Evolutionary conservation across 2,888 invertebrate species (phyloP), one percentile per base, ranked within the genome.

Genomic region (Mesopsocus fuscifrons): DNA sequence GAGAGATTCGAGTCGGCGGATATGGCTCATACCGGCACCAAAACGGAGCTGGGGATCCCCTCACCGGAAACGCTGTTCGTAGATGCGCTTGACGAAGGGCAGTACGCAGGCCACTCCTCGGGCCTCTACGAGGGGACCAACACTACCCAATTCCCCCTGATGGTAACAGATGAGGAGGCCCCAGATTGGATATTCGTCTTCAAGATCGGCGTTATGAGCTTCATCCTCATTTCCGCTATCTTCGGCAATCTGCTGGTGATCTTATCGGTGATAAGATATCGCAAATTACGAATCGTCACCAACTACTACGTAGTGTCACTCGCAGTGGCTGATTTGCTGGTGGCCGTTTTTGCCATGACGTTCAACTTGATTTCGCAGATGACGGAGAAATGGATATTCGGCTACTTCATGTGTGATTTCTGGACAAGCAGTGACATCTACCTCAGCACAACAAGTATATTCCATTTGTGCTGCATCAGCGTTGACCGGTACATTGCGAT

Each of bases 221-320:
- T 77, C 57, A n/a, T n/a, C n/a, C n/a, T n/a, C n/a, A n/a, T n/a
- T n/a, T n/a, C n/a, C n/a, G n/a, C n/a, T n/a, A n/a, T n/a, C n/a
- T n/a, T n/a, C n/a, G n/a, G n/a, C n/a, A n/a, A n/a, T n/a, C n/a
- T n/a, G n/a, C n/a, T n/a, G 43, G 92, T 95, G 53, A 92, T 94
- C 59, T 82, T 88, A 53, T 83, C 84, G 55, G 91, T 94, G 49
- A 84, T 87, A 76, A 71, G 88, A 46, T 88, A 91, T 63, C 72
- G 84, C 49, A 81, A 83, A 57, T 69, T 89, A 8, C 72, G 89
- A 48, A 79, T 87, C 54, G 89, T 91, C 60, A 94, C 94, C 54
- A 95, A 95, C 69, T 94, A 89, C 63, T 95, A 94, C 66, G 89
- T 95, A 51, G 92, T 95, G 44, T 92, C 91, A 17, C 68, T 95